Evolutionary conservation across 2,797 vertebrate genomes (phyloP), one percentile per base, ranked within the genome.

Genomic region (Enteromius radiatus): DNA sequence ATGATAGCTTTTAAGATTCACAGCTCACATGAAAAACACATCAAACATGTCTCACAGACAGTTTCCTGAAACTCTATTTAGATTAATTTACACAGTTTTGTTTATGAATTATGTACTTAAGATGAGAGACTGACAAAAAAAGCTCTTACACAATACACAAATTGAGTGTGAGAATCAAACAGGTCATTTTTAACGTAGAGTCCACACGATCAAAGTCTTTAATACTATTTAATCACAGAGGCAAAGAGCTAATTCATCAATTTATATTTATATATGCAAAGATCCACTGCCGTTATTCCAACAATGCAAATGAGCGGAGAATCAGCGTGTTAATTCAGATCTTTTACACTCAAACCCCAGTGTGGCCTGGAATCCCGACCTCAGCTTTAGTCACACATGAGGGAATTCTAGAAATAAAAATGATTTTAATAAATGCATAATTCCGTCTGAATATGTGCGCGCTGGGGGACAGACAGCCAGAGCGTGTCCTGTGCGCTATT

Each of bases 261-360:
- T 88, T 87, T 88, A 79, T 84, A 87, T 86, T 84, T 83, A 86
- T 86, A n/a, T 81, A 86, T 90, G 82, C 86, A 88, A 86, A 85
- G 56, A 83, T 36, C 65, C 80, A 68, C 52, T 70, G 4, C 33
- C 19, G 26, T 63, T 43, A 76, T 78, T 85, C 83, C 83, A 84
- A 81, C 59, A 76, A 88, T 86, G 88, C 88, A 90, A 90, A 84
- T 84, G 11, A 87, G 85, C 15, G 73, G 78, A 86, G 38, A 69
- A 69, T 83, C 47, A 80, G 75, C 67, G 78, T 78, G 63, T 84
- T 87, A 56, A 78, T 83, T 78, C 70, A 84, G 76, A 75, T 54
- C 84, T 70, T 83, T 84, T 86, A 87, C 81, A 45, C 71, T 68
- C 63, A 76, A 90, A 86, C 88, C 84, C 65, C 78, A 85, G 84